These are phyloP conservation scores for Drosophila yakuba DNA, from an alignment of 1,140 invertebrate species.

Conservation along the genomic window DNA sequence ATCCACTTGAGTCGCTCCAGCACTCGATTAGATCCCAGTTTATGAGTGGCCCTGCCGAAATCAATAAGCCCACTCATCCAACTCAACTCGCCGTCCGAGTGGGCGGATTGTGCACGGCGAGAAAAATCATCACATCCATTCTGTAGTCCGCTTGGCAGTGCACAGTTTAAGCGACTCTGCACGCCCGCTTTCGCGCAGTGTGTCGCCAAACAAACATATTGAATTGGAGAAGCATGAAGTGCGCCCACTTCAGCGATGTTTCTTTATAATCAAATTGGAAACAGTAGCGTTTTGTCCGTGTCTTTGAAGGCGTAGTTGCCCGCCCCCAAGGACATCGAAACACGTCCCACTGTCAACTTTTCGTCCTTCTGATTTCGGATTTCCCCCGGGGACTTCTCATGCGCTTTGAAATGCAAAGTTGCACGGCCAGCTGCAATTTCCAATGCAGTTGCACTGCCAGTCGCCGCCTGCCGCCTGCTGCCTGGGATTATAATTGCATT, in stretches of 20 bases:
- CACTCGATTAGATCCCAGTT: constrained; percentile 35
- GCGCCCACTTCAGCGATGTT: constrained; percentile 14
- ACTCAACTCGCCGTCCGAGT: neutral
- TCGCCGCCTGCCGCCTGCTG: constrained; percentile 14
- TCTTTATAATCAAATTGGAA: constrained; percentile 16
- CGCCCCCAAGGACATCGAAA: neutral
- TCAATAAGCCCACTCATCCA: constrained; percentile 24
- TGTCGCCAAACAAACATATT: constrained; percentile 4
- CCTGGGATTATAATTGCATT: constrained; percentile 1
- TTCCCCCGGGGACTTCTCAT: constrained; percentile 1
- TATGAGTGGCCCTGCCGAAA: constrained; percentile 20
- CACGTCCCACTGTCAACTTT: constrained; percentile 19
- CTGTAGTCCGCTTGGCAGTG: too few species aligned
- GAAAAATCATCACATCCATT: too few species aligned
- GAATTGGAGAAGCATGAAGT: neutral
- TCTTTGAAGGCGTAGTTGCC: neutral
- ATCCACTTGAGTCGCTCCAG: constrained; percentile 8
- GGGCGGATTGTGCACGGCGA: neutral
- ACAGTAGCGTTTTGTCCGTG: neutral
- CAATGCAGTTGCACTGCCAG: constrained; percentile 5
- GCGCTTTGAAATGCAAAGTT: constrained; percentile 40
- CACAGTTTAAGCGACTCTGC: too few species aligned
- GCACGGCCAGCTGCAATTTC: neutral
- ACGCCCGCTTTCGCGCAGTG: neutral
- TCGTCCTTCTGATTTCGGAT: constrained; percentile 8